A percentile compares a stretch with the other conserved stretches of the same genome.
Conservation (phyloP, 2,797 vertebrate genomes). For the Nyctalus aviator region DNA sequence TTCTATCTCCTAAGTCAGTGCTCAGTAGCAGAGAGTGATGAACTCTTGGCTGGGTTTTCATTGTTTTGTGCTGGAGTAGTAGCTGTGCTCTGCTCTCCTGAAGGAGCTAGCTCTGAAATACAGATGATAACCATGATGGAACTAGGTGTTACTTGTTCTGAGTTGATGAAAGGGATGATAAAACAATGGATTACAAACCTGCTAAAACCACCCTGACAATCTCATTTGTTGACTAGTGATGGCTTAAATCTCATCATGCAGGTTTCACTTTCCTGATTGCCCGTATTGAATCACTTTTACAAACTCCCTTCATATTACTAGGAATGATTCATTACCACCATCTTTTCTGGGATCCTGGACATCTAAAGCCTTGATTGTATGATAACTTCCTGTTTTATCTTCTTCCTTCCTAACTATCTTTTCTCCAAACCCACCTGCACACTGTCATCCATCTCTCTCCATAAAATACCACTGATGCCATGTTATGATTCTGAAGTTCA, state of each 20-base stretch:
- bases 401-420: background rate
- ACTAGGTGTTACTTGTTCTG: background rate
- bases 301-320: background rate
- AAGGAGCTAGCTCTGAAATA: background rate
- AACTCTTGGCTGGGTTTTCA: background rate
- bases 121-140: background rate
- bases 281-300: background rate
- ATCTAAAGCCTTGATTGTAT: background rate
- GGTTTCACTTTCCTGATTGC: background rate
- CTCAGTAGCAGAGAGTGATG: background rate
- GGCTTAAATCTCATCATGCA: background rate
- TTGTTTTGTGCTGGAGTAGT: background rate
- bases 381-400: background rate
- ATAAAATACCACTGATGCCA: background rate
- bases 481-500: background rate
- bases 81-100: background rate
- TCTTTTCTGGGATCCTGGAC: background rate
- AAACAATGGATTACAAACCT: background rate
- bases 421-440: background rate
- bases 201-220: background rate
- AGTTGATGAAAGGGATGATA: background rate
- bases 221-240: background rate
- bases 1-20: background rate
- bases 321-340: background rate
- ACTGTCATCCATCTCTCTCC: background rate